Conservation (phyloP, 2,113 vertebrate species). For the Petromus typicus region DNA sequence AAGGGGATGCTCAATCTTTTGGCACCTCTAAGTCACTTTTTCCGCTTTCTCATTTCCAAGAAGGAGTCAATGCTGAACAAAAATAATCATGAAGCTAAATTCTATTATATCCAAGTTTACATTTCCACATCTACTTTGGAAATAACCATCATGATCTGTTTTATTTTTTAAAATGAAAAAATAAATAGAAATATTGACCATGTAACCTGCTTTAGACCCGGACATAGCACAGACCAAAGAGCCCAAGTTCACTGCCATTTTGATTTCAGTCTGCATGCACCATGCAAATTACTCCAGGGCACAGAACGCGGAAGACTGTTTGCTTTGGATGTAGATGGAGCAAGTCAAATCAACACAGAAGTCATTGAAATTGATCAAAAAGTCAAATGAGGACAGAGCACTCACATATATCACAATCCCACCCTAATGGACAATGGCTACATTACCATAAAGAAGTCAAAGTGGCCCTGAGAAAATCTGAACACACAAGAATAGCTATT, state of each 20-base stretch:
- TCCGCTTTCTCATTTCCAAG: not conserved
- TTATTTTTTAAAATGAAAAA: not conserved
- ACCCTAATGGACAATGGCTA: not conserved
- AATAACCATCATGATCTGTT: not conserved
- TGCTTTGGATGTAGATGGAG: constrained; percentile 21
- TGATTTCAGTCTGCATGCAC: not conserved
- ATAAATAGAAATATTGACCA: not conserved
- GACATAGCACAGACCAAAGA: not conserved
- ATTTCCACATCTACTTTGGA: not conserved
- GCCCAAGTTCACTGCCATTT: not conserved
- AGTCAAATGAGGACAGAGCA: not conserved
- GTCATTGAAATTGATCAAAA: not conserved
- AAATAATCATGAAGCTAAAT: not conserved
- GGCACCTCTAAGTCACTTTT: not conserved
- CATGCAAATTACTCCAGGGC: not conserved
- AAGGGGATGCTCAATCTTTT: not conserved
- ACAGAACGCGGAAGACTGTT: not conserved
- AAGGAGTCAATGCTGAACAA: not conserved
- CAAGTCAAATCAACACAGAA: not conserved
- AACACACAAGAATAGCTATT: not conserved
- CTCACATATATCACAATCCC: not conserved
- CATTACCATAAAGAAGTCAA: not conserved
- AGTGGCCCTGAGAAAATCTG: not conserved
- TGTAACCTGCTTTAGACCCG: not conserved
- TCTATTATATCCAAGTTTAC: not conserved